phyloP scores from a whole-genome alignment of 2,888 invertebrate genomes.

The Lasioglossum calceatum region DNA sequence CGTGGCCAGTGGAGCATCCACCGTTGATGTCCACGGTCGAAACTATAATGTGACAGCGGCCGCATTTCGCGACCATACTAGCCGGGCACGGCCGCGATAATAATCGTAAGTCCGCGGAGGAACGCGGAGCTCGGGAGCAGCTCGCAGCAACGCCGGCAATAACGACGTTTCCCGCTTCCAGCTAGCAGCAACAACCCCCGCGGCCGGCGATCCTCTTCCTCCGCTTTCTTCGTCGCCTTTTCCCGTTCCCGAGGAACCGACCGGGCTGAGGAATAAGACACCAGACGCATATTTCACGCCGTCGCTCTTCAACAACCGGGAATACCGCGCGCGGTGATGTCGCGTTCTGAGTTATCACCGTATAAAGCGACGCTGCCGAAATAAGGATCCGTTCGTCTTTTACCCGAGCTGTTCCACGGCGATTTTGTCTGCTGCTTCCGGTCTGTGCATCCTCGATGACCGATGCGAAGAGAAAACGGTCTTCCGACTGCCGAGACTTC shows the following conservation, averaged over 20 bases:
- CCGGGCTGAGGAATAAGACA: slow-evolving; percentile 83
- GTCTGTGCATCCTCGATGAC: neutral
- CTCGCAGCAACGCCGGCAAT: slow-evolving; percentile 42
- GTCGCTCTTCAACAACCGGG: slow-evolving; percentile 72
- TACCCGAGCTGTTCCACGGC: slow-evolving; percentile 58
- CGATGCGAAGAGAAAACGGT: neutral
- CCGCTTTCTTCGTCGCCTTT: slow-evolving; percentile 48
- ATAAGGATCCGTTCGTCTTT: slow-evolving; percentile 79
- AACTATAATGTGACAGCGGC: slow-evolving; percentile 82
- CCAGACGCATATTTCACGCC: slow-evolving; percentile 82
- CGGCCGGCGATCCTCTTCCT: slow-evolving; percentile 32
- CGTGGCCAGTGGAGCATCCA: slow-evolving; percentile 73
- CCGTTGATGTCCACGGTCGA: slow-evolving; percentile 75
- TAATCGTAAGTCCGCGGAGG: slow-evolving; percentile 72
- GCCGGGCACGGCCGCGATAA: slow-evolving; percentile 71
- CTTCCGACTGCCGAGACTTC: neutral
- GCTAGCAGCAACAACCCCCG: slow-evolving; percentile 50
- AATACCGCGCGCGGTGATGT: slow-evolving; percentile 70
- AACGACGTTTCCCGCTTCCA: slow-evolving; percentile 56
- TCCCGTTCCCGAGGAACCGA: slow-evolving; percentile 67
- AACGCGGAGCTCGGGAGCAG: slow-evolving; percentile 39
- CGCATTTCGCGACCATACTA: slow-evolving; percentile 77
- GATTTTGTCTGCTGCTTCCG: neutral
- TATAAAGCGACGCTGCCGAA: slow-evolving; percentile 80
- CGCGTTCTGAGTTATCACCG: slow-evolving; percentile 82